Percentiles rank a stretch among this genome's conserved stretches.
Evolutionary conservation across 2,888 invertebrate genomes (phyloP).

Genomic region (Lampropteryx suffumata): DNA sequence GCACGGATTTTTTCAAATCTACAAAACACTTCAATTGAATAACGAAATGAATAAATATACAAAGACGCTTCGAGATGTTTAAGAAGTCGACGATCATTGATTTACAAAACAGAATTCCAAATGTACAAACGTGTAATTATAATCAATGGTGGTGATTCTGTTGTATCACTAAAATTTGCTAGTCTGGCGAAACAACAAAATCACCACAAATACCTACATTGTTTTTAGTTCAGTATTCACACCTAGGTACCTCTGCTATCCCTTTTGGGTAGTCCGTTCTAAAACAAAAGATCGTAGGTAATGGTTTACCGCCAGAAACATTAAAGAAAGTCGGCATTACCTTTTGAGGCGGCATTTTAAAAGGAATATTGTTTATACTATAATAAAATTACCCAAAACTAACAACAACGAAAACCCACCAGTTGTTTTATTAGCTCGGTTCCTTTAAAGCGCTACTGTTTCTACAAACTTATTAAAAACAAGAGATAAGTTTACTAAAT

Average conservation of each 20-base stretch:
- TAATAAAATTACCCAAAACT: constrained; percentile 62
- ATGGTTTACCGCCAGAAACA: constrained; percentile 34
- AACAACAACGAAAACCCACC: constrained; percentile 35
- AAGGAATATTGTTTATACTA: constrained; percentile 52
- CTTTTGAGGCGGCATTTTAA: constrained; percentile 52
- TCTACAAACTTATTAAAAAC: constrained; percentile 17
- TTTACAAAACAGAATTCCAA: too few species aligned
- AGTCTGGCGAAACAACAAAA: too few species aligned
- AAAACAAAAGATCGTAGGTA: constrained; percentile 35
- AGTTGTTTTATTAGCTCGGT: constrained; percentile 30
- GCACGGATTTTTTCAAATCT: constrained; percentile 61
- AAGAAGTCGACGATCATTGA: constrained; percentile 4
- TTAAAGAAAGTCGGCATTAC: constrained; percentile 60
- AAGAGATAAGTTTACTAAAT: too few species aligned
- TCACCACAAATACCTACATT: too few species aligned
- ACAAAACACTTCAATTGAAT: constrained; percentile 60
- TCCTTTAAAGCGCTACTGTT: constrained; percentile 61
- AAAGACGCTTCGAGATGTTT: constrained; percentile 28
- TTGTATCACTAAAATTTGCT: too few species aligned
- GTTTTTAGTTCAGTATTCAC: too few species aligned
- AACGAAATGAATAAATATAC: constrained; percentile 70
- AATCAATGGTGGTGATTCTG: too few species aligned
- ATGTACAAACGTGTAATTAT: too few species aligned
- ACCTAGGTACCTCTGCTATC: too few species aligned
- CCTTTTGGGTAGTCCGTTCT: constrained; percentile 26